phyloP scores from a whole-genome alignment of 2,888 invertebrate genomes.

The Spialia ferax region DNA sequence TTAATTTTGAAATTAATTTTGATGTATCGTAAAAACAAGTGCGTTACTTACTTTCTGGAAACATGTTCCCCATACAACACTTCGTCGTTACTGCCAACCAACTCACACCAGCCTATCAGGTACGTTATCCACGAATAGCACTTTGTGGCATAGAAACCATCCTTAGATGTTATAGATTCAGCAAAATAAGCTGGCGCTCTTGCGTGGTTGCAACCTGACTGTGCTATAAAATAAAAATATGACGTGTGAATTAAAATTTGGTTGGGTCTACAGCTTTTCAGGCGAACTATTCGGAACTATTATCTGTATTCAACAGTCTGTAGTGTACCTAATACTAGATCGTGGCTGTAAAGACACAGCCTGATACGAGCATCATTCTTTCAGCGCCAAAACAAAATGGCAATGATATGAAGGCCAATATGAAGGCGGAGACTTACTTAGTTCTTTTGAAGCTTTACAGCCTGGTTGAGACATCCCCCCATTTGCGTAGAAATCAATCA shows the following conservation, averaged over 20 bases:
- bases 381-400: too few species aligned
- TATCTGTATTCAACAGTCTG: too few species aligned
- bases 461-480: slow-evolving; percentile 87
- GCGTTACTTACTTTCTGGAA: slow-evolving; percentile 69
- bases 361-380: too few species aligned
- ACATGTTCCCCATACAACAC: slow-evolving; percentile 84
- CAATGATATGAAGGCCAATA: background rate
- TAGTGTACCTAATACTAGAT: too few species aligned
- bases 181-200: slow-evolving; percentile 87
- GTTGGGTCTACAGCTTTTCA: background rate
- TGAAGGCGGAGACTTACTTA: slow-evolving; percentile 53
- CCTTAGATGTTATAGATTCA: slow-evolving; percentile 81
- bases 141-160: slow-evolving; percentile 85
- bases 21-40: background rate
- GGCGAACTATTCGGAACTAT: too few species aligned
- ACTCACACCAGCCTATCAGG: slow-evolving; percentile 81
- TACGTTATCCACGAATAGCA: slow-evolving; percentile 85
- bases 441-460: slow-evolving; percentile 65
- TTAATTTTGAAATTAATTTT: background rate
- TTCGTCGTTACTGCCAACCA: slow-evolving; percentile 61
- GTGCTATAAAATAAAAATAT: slow-evolving; percentile 61
- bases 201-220: slow-evolving; percentile 86
- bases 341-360: too few species aligned
- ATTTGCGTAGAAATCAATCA: slow-evolving; percentile 87
- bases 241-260: background rate